Conservation (phyloP, 23 tunicate genomes). For the Phallusia fumigata region DNA sequence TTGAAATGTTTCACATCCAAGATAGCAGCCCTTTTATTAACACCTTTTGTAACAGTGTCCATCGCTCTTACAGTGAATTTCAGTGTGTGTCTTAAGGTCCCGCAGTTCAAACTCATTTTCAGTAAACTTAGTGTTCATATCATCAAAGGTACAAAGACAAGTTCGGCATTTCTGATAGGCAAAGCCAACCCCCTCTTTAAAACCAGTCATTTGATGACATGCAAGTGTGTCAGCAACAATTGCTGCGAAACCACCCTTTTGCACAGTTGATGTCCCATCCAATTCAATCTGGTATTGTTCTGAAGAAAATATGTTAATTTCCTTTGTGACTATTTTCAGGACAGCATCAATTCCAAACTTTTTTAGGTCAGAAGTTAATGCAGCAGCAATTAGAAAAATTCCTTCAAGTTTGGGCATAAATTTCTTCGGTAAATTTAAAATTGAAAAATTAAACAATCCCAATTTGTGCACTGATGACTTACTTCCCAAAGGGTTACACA, state of each 20-base stretch:
- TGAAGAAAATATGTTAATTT: not conserved
- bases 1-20: slow-evolving; percentile 14
- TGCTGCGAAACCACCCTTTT: slow-evolving; percentile 6
- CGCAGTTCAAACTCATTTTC: slow-evolving; percentile 15
- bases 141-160: slow-evolving; percentile 14
- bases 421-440: not conserved
- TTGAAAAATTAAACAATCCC: slow-evolving; percentile 7
- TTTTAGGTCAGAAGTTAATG: slow-evolving; percentile 1
- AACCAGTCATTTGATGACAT: slow-evolving; percentile 15
- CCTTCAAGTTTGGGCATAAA: not conserved
- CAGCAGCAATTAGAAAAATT: slow-evolving; percentile 24
- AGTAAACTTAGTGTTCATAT: slow-evolving; percentile 7
- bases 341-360: slow-evolving; percentile 21
- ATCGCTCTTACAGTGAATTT: slow-evolving; percentile 3
- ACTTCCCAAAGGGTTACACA: slow-evolving; percentile 21
- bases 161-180: slow-evolving; percentile 17
- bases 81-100: slow-evolving; percentile 1
- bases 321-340: not conserved
- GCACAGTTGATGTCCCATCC: not conserved
- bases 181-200: slow-evolving; percentile 27
- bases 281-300: not conserved
- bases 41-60: slow-evolving; percentile 1
- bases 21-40: slow-evolving; percentile 7
- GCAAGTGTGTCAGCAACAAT: slow-evolving; percentile 28
- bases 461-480: slow-evolving; percentile 8